Conservation (phyloP, 2,888 invertebrate genomes). For the Pyrgus malvae region DNA sequence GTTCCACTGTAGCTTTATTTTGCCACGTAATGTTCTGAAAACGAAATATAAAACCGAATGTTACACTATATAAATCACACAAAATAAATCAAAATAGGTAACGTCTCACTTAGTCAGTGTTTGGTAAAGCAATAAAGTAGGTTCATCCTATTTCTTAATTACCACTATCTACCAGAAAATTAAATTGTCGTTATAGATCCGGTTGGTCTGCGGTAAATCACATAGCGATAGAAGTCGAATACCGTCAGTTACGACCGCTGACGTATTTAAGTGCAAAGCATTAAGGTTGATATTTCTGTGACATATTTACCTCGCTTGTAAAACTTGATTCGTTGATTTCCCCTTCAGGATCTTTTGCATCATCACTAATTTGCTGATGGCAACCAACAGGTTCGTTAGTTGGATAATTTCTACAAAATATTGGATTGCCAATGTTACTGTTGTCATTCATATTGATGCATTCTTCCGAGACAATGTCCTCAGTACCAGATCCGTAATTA, state of each 20-base stretch:
- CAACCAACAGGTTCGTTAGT: slow-evolving; percentile 58
- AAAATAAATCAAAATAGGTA: slow-evolving; percentile 22
- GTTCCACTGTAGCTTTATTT: slow-evolving; percentile 42
- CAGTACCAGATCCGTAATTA: slow-evolving; percentile 57
- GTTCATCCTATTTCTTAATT: slow-evolving; percentile 60
- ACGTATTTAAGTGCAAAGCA: background rate
- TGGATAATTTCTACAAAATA: slow-evolving; percentile 56
- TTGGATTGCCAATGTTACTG: slow-evolving; percentile 50
- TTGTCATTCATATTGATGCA: slow-evolving; percentile 49
- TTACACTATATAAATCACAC: slow-evolving; percentile 3
- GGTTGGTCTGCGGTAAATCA: slow-evolving; percentile 69
- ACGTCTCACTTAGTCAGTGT: slow-evolving; percentile 47
- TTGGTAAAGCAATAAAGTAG: slow-evolving; percentile 49
- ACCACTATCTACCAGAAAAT: slow-evolving; percentile 56
- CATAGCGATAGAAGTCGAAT: slow-evolving; percentile 20
- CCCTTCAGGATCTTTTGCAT: slow-evolving; percentile 56
- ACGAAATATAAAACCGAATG: slow-evolving; percentile 28
- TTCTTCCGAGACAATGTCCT: slow-evolving; percentile 55
- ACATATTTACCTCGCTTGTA: slow-evolving; percentile 59
- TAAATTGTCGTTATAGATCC: slow-evolving; percentile 72
- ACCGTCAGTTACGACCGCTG: background rate
- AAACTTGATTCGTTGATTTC: slow-evolving; percentile 63
- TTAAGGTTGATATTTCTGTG: slow-evolving; percentile 45
- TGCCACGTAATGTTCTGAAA: slow-evolving; percentile 66
- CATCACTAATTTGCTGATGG: slow-evolving; percentile 56